Percentiles rank a stretch among this genome's conserved stretches.
Conservation (phyloP, 1,140 invertebrate genomes). For the Thaumatotibia leucotreta region DNA sequence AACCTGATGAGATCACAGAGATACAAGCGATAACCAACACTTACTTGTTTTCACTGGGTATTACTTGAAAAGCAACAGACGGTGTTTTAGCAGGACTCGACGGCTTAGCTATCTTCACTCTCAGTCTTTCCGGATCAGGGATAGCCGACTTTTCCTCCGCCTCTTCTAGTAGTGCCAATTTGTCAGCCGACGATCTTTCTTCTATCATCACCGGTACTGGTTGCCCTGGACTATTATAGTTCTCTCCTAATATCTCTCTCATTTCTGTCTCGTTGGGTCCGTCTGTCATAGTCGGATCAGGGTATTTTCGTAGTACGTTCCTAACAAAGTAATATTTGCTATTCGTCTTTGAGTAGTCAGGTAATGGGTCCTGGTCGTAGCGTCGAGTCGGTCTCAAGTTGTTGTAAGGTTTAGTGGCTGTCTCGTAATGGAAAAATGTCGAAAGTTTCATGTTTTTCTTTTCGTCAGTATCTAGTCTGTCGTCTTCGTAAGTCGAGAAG, state of each 20-base stretch:
- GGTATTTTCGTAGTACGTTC: conserved; percentile 76
- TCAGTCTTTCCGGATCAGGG: conserved; percentile 20
- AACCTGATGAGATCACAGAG: too few species aligned
- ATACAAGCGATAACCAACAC: too few species aligned
- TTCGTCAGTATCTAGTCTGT: conserved; percentile 23
- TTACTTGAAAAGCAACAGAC: conserved; percentile 72
- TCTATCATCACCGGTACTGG: conserved; percentile 44
- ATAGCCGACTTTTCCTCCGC: conserved; percentile 33
- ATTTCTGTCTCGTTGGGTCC: conserved; percentile 32
- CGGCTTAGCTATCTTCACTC: conserved; percentile 37
- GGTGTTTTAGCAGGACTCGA: conserved; percentile 56
- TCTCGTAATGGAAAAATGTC: conserved; percentile 61
- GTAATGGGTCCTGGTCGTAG: conserved; percentile 39
- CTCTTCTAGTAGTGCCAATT: conserved; percentile 42
- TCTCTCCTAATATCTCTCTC: conserved; percentile 40
- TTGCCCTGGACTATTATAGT: conserved; percentile 45
- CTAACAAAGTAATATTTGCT: conserved; percentile 77
- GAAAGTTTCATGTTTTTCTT: conserved; percentile 48
- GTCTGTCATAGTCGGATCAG: conserved; percentile 48
- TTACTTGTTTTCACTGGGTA: conserved; percentile 77
- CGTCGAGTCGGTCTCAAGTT: conserved; percentile 59
- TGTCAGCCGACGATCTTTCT: conserved; percentile 53
- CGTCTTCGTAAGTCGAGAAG: conserved; percentile 42
- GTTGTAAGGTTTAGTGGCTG: conserved; percentile 56
- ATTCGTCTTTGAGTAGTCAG: conserved; percentile 31